Base-by-base conservation (phyloP, 2,888 invertebrate genomes). In the Bugula neritina region DNA sequence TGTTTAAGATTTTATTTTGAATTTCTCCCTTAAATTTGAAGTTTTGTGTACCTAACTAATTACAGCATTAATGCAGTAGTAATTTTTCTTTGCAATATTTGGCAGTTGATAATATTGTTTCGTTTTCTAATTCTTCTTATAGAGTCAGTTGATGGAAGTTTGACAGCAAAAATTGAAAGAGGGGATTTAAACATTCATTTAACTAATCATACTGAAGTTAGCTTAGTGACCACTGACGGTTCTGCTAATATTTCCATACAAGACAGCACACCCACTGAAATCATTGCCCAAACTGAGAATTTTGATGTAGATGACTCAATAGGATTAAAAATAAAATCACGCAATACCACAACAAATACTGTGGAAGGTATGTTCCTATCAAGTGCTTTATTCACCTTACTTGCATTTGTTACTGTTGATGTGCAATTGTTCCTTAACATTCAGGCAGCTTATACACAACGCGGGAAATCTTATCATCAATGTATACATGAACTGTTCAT, bases 231-330 rank as follows among this genome's bases (percentile, higher is more conserved):
- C 5, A 21, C 27, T 25, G 10, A 21, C 31, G 63, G 63, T 3
- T 31, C 13, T 29, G 63, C n/a, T 5, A 34, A 27, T 27, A 27
- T 63, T 5, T 29, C 63, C 10, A n/a, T 63, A 5, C 27, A 27
- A 63, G 63, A 63, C 13, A 63, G 10, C 17, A 27, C 63, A 25
- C 10, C 63, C 63, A 34, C 31, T 31, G 31, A 21, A 25, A 27
- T 63, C 5, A 2, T 31, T 31, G 27, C 27, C 17, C 29, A 63
- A 31, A 63, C 63, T 5, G 5, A 31, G 5, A 25, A 31, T 10
- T 27, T 63, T 17, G 63, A 63, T 63, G 63, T 63, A 27, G 63
- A 63, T 63, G 63, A 63, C n/a, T 25, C 63, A 29, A 13, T 63
- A n/a, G n/a, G 27, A 17, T 3, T 63, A 17, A 31, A 63, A 31